phyloP scores from a whole-genome alignment of 2,888 invertebrate species.

The Allophyes oxyacanthae region DNA sequence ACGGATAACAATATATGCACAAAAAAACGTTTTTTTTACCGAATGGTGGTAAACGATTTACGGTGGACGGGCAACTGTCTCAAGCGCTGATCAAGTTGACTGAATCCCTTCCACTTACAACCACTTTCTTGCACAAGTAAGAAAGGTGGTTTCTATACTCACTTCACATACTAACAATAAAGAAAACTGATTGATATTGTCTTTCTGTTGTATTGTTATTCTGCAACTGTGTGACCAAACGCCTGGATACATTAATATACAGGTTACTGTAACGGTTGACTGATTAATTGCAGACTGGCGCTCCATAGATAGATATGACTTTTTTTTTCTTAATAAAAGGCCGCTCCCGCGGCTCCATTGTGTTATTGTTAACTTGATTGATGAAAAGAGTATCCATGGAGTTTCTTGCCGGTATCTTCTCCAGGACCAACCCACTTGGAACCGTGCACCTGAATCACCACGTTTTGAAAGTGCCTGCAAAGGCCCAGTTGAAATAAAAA shows the following conservation, averaged over 20 bases:
- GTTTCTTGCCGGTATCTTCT: too few relatives aligned
- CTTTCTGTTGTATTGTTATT: constrained; percentile 42
- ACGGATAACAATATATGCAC: neutral
- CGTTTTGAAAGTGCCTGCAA: too few relatives aligned
- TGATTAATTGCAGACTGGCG: constrained; percentile 11
- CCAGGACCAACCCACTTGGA: too few relatives aligned
- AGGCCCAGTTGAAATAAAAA: too few relatives aligned
- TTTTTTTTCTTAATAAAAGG: too few relatives aligned
- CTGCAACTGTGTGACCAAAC: constrained; percentile 12
- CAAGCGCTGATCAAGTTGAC: constrained; percentile 20
- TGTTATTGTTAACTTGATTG: too few relatives aligned
- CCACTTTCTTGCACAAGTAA: constrained; percentile 44
- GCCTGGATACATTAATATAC: constrained; percentile 2
- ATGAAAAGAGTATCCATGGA: too few relatives aligned
- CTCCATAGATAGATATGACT: neutral
- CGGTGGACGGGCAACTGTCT: constrained; percentile 27
- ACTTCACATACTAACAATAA: constrained; percentile 47
- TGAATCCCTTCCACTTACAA: constrained; percentile 44
- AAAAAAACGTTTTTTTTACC: neutral
- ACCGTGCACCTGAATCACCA: too few relatives aligned
- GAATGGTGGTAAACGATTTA: constrained; percentile 13
- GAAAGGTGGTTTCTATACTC: constrained; percentile 31
- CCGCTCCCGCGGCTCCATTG: too few relatives aligned
- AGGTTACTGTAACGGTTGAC: constrained; percentile 8
- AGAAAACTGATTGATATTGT: constrained; percentile 44